Evolutionary conservation across 2,888 invertebrate genomes (phyloP), one percentile per base, ranked within the genome.

Genomic region (Tupiocoris notatus): DNA sequence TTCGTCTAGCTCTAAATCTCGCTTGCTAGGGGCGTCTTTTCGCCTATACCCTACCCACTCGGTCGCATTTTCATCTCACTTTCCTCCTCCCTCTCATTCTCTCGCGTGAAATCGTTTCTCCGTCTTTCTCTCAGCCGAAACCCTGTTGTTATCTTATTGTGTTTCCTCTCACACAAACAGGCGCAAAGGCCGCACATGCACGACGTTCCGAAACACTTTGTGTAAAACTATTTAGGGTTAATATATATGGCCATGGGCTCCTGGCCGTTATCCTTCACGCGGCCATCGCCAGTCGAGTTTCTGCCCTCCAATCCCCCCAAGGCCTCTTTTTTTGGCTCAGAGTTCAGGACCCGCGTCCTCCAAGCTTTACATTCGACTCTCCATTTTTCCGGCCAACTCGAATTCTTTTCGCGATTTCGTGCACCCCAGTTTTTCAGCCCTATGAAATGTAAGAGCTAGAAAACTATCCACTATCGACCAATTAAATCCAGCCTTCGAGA

Each of bases 1-100:
- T 70, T 70, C 24, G 70, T 70, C 70, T 70, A 70, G 70, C 59
- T 17, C 70, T 70, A 70, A 70, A 70, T 70, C 70, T 70, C 70
- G 70, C 20, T 64, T 12, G 23, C 23, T 56, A 58, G 57, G 39
- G 39, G 39, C 39, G 39, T 39, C 39, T 39, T 12, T 39, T 39
- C 6, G 6, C 39, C n/a, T n/a, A n/a, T 39, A 3, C 39, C 12
- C 39, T 39, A 3, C 39, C 39, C 3, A 7, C 39, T 39, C 39
- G 12, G 39, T 39, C 39, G 12, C 39, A 39, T 39, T 39, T 39
- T 39, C 39, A 39, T 68, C 25, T 70, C 59, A 22, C 70, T 70
- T 20, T 58, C 70, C 18, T 0, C 17, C 59, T 20, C 21, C 2
- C 63, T 17, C 63, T 17, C 2, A 63, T 20, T 56, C 39, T 12